Evolutionary conservation across 2,888 invertebrate species (phyloP).

Genomic region (Dexiosoma caninum): DNA sequence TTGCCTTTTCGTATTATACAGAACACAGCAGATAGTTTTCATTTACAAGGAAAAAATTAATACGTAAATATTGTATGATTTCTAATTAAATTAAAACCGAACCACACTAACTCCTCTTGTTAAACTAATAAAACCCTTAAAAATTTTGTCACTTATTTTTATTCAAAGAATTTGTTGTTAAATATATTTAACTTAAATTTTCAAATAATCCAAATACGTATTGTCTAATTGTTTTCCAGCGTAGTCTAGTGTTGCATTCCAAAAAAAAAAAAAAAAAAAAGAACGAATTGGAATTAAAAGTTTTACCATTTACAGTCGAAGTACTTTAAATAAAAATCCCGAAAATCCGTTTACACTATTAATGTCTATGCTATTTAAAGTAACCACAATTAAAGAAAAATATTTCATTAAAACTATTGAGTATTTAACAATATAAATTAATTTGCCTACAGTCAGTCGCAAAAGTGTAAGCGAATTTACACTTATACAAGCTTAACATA

Average conservation of each 20-base stretch:
- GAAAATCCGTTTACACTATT: conserved; percentile 13
- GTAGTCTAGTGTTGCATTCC: conserved; percentile 35
- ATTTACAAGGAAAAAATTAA: conserved; percentile 1
- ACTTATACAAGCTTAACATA: not conserved
- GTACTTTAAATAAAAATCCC: conserved; percentile 13
- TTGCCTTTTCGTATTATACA: too few relatives aligned
- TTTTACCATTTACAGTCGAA: not conserved
- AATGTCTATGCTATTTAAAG: conserved; percentile 40
- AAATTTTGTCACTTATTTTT: conserved; percentile 39
- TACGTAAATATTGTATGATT: conserved; percentile 1
- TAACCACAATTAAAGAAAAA: not conserved
- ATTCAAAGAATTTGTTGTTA: conserved; percentile 52
- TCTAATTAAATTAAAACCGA: not conserved
- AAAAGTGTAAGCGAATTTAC: not conserved
- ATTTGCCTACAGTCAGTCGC: conserved; percentile 43
- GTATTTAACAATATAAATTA: conserved; percentile 28
- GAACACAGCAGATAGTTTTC: too few relatives aligned
- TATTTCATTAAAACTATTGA: conserved; percentile 20
- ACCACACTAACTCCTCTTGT: not conserved
- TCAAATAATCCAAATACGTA: not conserved
- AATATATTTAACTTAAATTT: conserved; percentile 30
- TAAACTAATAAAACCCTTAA: not conserved
- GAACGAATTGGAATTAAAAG: not conserved
- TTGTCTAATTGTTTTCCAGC: conserved; percentile 28
- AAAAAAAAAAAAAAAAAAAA: too few relatives aligned